Conservation (phyloP, 2,113 vertebrate species). For the Platichthys flesus region DNA sequence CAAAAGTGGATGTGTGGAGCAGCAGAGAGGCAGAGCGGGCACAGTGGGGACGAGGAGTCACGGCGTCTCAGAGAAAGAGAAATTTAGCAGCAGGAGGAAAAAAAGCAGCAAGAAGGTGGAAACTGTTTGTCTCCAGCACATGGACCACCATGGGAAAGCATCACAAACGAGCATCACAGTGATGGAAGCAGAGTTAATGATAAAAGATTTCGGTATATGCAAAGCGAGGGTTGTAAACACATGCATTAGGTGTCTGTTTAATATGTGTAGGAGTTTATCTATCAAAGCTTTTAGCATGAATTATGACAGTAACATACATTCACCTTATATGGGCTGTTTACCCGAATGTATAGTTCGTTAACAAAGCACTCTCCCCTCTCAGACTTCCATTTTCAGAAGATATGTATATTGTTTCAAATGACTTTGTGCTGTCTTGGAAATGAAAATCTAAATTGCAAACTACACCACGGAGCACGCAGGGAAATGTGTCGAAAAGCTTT, state of each 20-base stretch:
- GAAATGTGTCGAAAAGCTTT: slow-evolving; percentile 66
- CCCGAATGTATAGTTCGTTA: slow-evolving; percentile 22
- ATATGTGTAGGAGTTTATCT: slow-evolving; percentile 31
- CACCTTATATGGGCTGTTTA: slow-evolving; percentile 10
- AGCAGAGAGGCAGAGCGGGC: slow-evolving; percentile 44
- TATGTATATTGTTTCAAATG: slow-evolving; percentile 16
- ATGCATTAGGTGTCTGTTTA: slow-evolving; percentile 17
- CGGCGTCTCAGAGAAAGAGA: slow-evolving; percentile 30
- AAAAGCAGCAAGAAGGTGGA: not conserved
- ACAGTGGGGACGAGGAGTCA: slow-evolving; percentile 30
- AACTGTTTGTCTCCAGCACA: slow-evolving; percentile 7
- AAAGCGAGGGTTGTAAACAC: slow-evolving; percentile 71
- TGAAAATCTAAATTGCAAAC: slow-evolving; percentile 27
- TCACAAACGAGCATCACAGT: slow-evolving; percentile 37
- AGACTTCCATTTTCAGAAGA: slow-evolving; percentile 15
- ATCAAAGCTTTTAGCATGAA: slow-evolving; percentile 67
- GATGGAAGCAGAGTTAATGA: slow-evolving; percentile 20
- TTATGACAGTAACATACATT: slow-evolving; percentile 24
- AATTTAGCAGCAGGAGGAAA: slow-evolving; percentile 18
- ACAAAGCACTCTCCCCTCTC: slow-evolving; percentile 8
- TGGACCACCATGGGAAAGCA: slow-evolving; percentile 33
- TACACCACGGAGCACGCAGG: slow-evolving; percentile 2
- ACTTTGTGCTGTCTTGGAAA: slow-evolving; percentile 17
- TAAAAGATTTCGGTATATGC: slow-evolving; percentile 59
- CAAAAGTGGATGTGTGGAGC: slow-evolving; percentile 49